These are phyloP conservation scores for Listrodromus nycthemerus DNA, from an alignment of 2,888 invertebrate genomes.

Conservation along the genomic window DNA sequence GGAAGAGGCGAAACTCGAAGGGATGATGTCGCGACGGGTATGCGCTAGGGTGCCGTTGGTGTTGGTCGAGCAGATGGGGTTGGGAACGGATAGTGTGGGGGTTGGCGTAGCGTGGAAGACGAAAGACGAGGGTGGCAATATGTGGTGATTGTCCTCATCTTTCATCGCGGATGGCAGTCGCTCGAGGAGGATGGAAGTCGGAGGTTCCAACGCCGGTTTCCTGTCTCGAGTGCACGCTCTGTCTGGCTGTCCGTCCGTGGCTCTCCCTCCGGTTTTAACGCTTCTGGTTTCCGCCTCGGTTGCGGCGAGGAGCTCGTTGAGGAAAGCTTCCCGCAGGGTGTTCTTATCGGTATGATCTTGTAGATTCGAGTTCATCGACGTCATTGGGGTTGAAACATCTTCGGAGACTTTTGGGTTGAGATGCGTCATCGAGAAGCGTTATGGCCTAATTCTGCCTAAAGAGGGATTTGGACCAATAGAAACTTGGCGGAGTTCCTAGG, in stretches of 20 bases:
- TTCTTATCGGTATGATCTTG: background rate
- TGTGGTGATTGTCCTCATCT: slow-evolving; percentile 71
- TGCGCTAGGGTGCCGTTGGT: slow-evolving; percentile 5
- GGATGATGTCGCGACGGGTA: slow-evolving; percentile 38
- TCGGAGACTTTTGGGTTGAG: too few species aligned
- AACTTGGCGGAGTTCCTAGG: too few species aligned
- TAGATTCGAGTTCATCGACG: background rate
- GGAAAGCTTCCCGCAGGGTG: background rate
- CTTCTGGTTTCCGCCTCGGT: background rate
- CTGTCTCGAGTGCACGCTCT: slow-evolving; percentile 21
- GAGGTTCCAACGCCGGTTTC: slow-evolving; percentile 4
- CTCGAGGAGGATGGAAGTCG: slow-evolving; percentile 27
- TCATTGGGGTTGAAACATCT: background rate
- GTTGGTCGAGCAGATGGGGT: slow-evolving; percentile 46
- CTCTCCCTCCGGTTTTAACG: background rate
- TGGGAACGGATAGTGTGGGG: slow-evolving; percentile 3
- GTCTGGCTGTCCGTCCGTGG: slow-evolving; percentile 12
- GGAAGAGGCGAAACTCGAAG: slow-evolving; percentile 20
- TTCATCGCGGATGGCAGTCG: slow-evolving; percentile 63
- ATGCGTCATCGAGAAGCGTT: too few species aligned
- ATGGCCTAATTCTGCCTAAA: too few species aligned
- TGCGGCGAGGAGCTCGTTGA: background rate
- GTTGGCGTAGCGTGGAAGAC: slow-evolving; percentile 5
- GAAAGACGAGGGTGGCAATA: slow-evolving; percentile 51
- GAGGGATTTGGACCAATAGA: too few species aligned